Base-by-base conservation (phyloP, 2,888 invertebrate genomes). In the Alitta virens region DNA sequence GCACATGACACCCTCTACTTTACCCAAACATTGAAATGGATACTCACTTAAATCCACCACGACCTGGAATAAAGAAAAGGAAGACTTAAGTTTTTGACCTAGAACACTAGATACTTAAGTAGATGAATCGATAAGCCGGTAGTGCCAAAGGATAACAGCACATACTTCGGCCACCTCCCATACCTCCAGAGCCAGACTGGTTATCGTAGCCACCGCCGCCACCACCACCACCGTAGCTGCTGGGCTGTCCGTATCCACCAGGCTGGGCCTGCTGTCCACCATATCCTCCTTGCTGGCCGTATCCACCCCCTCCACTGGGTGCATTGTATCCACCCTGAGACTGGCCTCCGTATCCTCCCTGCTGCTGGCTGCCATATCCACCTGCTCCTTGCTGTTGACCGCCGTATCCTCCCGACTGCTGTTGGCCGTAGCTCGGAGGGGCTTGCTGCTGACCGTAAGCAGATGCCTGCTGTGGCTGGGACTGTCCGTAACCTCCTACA, bases 221-320 rank as follows among this genome's bases (percentile, higher is more conserved):
- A 24, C 58, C 59, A 24, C 65, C 60, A 40, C 66, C 63, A 27
- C 68, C 63, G 75, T 50, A 57, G 59, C 62, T 65, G 18, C 52
- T 38, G 59, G 43, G 62, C 33, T 33, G 33, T 33, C 57, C 46
- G 3, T 65, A 52, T 42, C 51, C 53, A 56, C 62, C 53, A n/a
- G 40, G 38, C 42, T 38, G 33, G 14, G 7, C 5, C 18, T 51
- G 52, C 27, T 54, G 54, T 24, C 52, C 52, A 7, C 53, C 53
- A 24, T 60, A 54, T n/a, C 54, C 46, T 14, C 51, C 50, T 18
- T 24, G 54, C 43, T 60, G 60, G 26, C 54, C 54, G 33, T 60
- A 60, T 38, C 60, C 60, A 42, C 33, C 24, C 24, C 56, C 56
- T 3, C 52, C 51, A 49, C 59, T 59, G 16, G 59, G 51, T 7